Conservation (phyloP, 2,113 vertebrate species). For the Ivindomyrus marchei region DNA sequence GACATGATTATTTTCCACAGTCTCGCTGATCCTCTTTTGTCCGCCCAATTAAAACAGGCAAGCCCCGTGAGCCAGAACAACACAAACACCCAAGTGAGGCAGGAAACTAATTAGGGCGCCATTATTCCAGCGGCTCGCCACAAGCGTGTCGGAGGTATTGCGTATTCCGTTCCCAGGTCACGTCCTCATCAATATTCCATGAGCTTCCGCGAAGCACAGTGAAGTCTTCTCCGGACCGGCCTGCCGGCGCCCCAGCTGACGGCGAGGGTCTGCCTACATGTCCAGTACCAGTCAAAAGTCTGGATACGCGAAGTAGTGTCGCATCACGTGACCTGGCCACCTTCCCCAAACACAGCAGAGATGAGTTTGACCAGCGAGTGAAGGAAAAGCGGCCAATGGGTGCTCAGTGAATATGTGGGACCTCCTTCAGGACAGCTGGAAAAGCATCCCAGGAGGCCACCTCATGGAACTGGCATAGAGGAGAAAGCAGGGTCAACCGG, state of each 20-base stretch:
- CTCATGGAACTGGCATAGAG: neutral
- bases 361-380: neutral
- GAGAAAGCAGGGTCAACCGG: neutral
- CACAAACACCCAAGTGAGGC: neutral
- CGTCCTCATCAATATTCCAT: neutral
- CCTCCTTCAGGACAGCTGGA: neutral
- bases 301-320: neutral
- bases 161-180: neutral
- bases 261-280: neutral
- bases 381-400: neutral
- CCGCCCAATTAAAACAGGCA: conserved; percentile 24
- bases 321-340: neutral
- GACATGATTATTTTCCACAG: neutral
- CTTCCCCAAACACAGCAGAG: neutral
- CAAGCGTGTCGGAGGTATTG: neutral
- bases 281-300: neutral
- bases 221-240: neutral
- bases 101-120: conserved; percentile 14
- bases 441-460: neutral
- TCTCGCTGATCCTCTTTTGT: neutral
- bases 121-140: neutral
- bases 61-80: conserved; percentile 4
- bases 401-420: neutral
- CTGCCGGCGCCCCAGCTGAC: neutral
- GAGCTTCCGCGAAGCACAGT: neutral